A percentile compares a stretch with the other conserved stretches of the same genome.
Conservation (phyloP, 1,140 invertebrate genomes). For the Chelonus insularis region DNA sequence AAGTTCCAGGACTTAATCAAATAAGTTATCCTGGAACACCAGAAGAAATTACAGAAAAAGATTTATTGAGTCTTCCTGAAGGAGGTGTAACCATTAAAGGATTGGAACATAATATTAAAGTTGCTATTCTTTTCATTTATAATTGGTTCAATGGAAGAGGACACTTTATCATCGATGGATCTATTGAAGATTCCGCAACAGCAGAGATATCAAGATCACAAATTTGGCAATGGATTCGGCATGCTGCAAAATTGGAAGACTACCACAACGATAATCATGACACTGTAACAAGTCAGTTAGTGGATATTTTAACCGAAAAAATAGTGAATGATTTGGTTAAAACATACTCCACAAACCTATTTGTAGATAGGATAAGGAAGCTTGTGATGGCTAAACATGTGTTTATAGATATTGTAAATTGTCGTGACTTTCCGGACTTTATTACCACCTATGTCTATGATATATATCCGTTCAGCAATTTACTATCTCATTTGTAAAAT, state of each 20-base stretch:
- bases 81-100: conserved; percentile 66
- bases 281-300: too few relatives aligned
- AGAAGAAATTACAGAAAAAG: conserved; percentile 45
- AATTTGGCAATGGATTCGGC: conserved; percentile 76
- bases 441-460: too few relatives aligned
- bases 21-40: conserved; percentile 23
- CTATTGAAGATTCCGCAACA: conserved; percentile 74
- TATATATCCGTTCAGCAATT: too few relatives aligned
- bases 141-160: conserved; percentile 71
- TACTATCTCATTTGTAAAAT: too few relatives aligned
- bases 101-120: conserved; percentile 67
- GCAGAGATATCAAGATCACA: conserved; percentile 74
- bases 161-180: conserved; percentile 68
- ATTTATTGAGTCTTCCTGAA: conserved; percentile 65
- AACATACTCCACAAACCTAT: too few relatives aligned
- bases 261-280: conserved; percentile 29
- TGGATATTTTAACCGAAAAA: too few relatives aligned
- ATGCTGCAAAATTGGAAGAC: conserved; percentile 59
- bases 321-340: too few relatives aligned
- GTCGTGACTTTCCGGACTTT: too few relatives aligned
- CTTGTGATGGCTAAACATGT: too few relatives aligned
- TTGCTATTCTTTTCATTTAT: conserved; percentile 69
- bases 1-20: conserved; percentile 28
- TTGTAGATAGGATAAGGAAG: too few relatives aligned
- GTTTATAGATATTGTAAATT: too few relatives aligned